Evolutionary conservation across 2,113 vertebrate species (phyloP).

Genomic region (Gobius niger): DNA sequence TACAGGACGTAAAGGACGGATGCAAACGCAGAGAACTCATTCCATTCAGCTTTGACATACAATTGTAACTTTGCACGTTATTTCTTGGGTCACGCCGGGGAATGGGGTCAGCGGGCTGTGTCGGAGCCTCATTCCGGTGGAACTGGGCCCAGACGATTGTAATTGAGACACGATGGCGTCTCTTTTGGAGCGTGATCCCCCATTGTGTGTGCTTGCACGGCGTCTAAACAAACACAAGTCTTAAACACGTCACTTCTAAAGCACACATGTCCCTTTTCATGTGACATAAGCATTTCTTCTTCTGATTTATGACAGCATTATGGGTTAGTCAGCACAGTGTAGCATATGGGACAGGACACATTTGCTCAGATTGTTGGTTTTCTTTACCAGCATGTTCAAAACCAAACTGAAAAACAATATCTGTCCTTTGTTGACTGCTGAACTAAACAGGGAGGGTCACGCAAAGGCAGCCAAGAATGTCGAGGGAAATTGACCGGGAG

Average conservation of each 20-base stretch:
- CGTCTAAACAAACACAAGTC: conserved; percentile 60
- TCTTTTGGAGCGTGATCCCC: conserved; percentile 52
- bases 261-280: conserved; percentile 1
- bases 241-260: conserved; percentile 43
- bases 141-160: conserved; percentile 63
- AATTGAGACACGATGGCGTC: conserved; percentile 74
- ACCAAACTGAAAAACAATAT: conserved; percentile 45
- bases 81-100: conserved; percentile 41
- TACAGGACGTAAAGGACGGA: too few relatives aligned
- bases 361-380: too few relatives aligned
- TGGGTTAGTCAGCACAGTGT: conserved; percentile 19
- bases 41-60: too few relatives aligned
- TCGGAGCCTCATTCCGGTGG: conserved; percentile 45
- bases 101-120: conserved; percentile 35
- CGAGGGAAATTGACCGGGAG: conserved; percentile 61
- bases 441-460: conserved; percentile 63
- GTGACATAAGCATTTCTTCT: conserved; percentile 27
- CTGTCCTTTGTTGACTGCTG: conserved; percentile 21
- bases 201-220: conserved; percentile 39
- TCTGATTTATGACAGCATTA: conserved; percentile 61
- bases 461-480: conserved; percentile 70
- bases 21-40: too few relatives aligned
- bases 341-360: too few relatives aligned
- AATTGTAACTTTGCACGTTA: too few relatives aligned
- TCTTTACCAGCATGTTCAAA: conserved; percentile 28